Conservation (phyloP, 2,797 vertebrate genomes). For the Phrynocephalus guinanensis region DNA sequence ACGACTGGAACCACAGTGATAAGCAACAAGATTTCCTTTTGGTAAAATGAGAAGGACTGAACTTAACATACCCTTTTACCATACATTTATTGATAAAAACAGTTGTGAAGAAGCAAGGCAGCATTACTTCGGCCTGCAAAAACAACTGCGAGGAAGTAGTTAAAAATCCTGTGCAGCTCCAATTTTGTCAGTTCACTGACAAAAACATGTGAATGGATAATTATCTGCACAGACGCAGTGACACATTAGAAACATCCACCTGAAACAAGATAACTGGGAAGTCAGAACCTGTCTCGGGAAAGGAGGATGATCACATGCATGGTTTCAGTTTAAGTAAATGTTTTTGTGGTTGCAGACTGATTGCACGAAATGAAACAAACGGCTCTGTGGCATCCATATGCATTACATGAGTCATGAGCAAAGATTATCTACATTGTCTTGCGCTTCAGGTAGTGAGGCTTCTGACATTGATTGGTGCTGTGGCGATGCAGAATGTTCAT, state of each 20-base stretch:
- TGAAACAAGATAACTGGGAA: slow-evolving; percentile 3
- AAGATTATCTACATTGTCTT: background rate
- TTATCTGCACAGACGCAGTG: slow-evolving; percentile 2
- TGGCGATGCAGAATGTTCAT: background rate
- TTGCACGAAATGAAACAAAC: background rate
- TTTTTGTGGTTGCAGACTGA: background rate
- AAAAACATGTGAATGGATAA: background rate
- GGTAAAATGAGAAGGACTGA: background rate
- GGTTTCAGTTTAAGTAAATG: background rate
- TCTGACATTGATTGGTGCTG: background rate
- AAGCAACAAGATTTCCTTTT: background rate
- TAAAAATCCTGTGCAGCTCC: slow-evolving; percentile 9
- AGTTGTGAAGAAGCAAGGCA: slow-evolving; percentile 13
- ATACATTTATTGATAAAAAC: background rate
- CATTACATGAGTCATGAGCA: background rate
- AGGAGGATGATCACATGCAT: background rate
- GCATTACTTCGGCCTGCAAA: background rate
- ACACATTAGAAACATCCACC: slow-evolving; percentile 3
- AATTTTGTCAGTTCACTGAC: background rate
- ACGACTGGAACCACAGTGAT: background rate
- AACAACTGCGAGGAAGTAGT: background rate
- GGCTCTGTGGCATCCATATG: background rate
- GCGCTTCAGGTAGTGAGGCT: background rate
- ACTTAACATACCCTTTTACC: background rate
- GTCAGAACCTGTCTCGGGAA: slow-evolving; percentile 9